A percentile compares a stretch with the other conserved stretches of the same genome.
These are phyloP conservation scores for Ctenosaura bakeri DNA, from an alignment of 2,797 vertebrate species.

Conservation along the genomic window DNA sequence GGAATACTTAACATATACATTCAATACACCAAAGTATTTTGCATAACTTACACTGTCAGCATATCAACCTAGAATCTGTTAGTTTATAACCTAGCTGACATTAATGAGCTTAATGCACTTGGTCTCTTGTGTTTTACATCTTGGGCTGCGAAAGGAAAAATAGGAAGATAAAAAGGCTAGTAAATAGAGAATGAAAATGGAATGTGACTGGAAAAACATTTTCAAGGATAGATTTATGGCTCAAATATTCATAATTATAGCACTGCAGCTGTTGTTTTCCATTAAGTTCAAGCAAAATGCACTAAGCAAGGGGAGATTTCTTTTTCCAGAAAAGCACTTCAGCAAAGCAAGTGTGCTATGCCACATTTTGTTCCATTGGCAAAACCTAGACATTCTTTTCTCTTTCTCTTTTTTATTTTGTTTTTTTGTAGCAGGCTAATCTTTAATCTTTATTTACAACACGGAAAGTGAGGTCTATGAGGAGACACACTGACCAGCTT, in stretches of 20 bases:
- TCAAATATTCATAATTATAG: constrained; percentile 45
- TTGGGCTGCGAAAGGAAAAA: neutral
- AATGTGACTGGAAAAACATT: constrained; percentile 21
- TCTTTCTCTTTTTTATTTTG: constrained; percentile 14
- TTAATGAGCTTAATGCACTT: constrained; percentile 10
- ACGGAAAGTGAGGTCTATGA: constrained; percentile 56
- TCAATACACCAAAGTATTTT: constrained; percentile 21
- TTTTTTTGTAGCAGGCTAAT: constrained; percentile 64
- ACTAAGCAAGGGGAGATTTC: constrained; percentile 27
- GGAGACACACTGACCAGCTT: constrained; percentile 62
- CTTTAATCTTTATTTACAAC: constrained; percentile 72
- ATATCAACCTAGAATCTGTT: constrained; percentile 27
- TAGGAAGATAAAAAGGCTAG: neutral
- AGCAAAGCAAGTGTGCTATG: constrained; percentile 33
- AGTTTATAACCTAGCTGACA: constrained; percentile 37
- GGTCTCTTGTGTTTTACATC: constrained; percentile 26
- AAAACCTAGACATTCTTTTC: constrained; percentile 22
- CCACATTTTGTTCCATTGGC: constrained; percentile 35
- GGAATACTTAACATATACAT: constrained; percentile 36
- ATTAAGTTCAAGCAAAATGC: constrained; percentile 61
- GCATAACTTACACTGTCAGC: constrained; percentile 12
- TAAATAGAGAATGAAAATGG: constrained; percentile 15
- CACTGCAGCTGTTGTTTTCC: constrained; percentile 23
- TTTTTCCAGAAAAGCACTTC: constrained; percentile 47
- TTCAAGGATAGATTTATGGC: constrained; percentile 33